Percentiles rank a stretch among this genome's conserved stretches.
phyloP scores from a whole-genome alignment of 2,113 vertebrate species.

The Pelobates fuscus region DNA sequence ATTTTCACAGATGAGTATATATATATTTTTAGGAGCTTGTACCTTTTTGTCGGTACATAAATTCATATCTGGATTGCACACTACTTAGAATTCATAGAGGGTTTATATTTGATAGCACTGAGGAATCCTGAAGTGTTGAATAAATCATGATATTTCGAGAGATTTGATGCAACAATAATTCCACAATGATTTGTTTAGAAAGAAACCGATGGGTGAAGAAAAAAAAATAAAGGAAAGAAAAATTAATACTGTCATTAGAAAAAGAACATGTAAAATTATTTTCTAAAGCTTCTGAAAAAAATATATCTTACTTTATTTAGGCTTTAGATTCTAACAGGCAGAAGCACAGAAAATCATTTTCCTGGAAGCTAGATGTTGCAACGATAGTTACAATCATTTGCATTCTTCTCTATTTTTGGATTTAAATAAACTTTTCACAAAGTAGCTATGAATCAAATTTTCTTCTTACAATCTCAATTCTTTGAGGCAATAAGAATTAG shows the following conservation, averaged over 20 bases:
- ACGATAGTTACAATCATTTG: neutral
- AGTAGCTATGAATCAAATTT: neutral
- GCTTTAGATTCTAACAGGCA: slow-evolving; percentile 21
- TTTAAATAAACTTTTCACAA: neutral
- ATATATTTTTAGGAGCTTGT: neutral
- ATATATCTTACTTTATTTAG: slow-evolving; percentile 30
- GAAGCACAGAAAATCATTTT: slow-evolving; percentile 20
- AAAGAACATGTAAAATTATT: slow-evolving; percentile 46
- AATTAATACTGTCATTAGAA: slow-evolving; percentile 43
- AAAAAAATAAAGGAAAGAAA: slow-evolving; percentile 37
- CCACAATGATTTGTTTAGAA: slow-evolving; percentile 47
- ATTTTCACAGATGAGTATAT: neutral
- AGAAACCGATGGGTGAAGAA: slow-evolving; percentile 34
- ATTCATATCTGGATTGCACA: neutral
- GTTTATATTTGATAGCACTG: slow-evolving; percentile 43
- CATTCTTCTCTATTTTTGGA: neutral
- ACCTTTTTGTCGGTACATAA: neutral
- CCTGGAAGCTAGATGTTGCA: neutral
- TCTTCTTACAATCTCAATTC: neutral
- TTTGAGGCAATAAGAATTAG: neutral
- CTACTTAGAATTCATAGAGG: slow-evolving; percentile 43
- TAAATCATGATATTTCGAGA: slow-evolving; percentile 48
- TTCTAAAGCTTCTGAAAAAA: slow-evolving; percentile 40
- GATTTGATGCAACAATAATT: slow-evolving; percentile 47
- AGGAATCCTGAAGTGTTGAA: slow-evolving; percentile 42